These are phyloP conservation scores for Patagioenas fasciata DNA, from an alignment of 2,113 vertebrate species.

Conservation along the genomic window DNA sequence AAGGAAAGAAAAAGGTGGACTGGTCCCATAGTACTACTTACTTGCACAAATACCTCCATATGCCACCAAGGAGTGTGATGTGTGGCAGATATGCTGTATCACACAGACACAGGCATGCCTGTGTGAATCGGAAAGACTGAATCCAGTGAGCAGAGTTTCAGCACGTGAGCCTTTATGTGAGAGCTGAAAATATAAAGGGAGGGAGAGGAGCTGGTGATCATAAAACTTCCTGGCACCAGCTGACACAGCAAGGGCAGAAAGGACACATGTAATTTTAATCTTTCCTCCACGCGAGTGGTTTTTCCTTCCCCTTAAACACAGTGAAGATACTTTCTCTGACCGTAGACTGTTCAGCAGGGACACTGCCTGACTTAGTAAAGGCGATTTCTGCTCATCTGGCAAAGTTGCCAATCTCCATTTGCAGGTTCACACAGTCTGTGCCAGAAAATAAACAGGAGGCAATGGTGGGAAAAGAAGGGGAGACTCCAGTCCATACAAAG, in stretches of 20 bases:
- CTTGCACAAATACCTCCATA: constrained; percentile 10
- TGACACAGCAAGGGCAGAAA: neutral
- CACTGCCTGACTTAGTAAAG: neutral
- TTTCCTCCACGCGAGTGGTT: neutral
- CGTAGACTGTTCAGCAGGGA: neutral
- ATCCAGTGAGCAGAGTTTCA: constrained; percentile 17
- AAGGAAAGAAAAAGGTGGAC: neutral
- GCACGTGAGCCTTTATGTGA: neutral
- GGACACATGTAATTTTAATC: neutral
- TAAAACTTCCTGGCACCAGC: constrained; percentile 35
- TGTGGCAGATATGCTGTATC: constrained; percentile 35
- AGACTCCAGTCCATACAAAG: neutral
- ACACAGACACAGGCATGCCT: constrained; percentile 8
- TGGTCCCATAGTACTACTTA: neutral
- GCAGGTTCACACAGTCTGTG: neutral
- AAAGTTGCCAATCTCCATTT: neutral
- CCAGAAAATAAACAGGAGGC: neutral
- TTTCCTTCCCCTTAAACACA: neutral
- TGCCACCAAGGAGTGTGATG: neutral
- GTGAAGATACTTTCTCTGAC: neutral
- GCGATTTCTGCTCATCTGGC: neutral
- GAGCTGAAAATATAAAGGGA: constrained; percentile 25
- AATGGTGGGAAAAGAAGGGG: neutral
- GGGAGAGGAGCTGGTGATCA: neutral
- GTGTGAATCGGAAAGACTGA: neutral